Percentiles rank a stretch among this genome's conserved stretches.
Evolutionary conservation across 2,113 vertebrate genomes (phyloP).

Genomic region (Ptilorrhoa leucosticta): DNA sequence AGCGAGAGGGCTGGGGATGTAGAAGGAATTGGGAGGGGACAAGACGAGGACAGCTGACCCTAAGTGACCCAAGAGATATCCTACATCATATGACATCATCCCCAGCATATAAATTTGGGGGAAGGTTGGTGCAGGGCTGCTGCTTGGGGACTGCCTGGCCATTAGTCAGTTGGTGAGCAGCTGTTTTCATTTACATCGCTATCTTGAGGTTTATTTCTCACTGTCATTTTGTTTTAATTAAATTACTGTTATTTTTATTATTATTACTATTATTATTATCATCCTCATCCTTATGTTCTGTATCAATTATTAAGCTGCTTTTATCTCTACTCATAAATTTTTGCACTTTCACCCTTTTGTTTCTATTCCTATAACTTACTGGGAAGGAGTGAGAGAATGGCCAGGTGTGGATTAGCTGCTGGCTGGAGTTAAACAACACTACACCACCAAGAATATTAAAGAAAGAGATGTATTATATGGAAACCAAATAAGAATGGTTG

Average conservation of each 20-base stretch:
- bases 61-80: not conserved
- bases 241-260: not conserved
- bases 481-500: not conserved
- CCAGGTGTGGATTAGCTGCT: fast-evolving
- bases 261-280: not conserved
- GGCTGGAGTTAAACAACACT: fast-evolving
- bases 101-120: not conserved
- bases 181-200: fast-evolving
- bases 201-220: not conserved
- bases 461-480: not conserved
- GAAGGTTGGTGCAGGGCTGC: fast-evolving
- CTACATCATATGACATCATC: fast-evolving
- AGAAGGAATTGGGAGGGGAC: fast-evolving
- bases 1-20: fast-evolving
- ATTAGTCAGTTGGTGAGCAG: not conserved
- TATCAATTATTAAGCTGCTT: not conserved
- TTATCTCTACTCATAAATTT: not conserved
- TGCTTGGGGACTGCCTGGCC: not conserved
- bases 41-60: fast-evolving
- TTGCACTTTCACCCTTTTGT: not conserved
- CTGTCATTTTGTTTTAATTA: not conserved
- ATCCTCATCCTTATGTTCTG: not conserved
- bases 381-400: fast-evolving
- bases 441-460: not conserved
- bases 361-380: fast-evolving